Evolutionary conservation across 2,113 vertebrate species (phyloP).

Genomic region (Neogobius melanostomus): DNA sequence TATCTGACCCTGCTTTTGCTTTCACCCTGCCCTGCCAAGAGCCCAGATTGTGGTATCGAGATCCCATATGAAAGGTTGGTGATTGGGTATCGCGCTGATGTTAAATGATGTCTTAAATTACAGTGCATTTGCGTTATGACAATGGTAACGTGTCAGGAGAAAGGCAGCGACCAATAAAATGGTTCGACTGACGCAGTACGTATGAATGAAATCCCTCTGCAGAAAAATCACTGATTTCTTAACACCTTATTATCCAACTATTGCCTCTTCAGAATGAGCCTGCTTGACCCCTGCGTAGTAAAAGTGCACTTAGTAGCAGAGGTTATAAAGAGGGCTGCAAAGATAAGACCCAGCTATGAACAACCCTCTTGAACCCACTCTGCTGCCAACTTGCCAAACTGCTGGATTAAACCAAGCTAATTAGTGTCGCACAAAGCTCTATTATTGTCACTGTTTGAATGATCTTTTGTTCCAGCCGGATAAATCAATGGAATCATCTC

Average conservation of each 20-base stretch:
- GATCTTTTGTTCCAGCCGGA: background rate
- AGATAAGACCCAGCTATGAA: background rate
- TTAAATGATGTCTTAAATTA: too few relatives aligned
- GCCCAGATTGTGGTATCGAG: background rate
- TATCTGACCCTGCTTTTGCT: background rate
- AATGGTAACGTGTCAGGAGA: too few relatives aligned
- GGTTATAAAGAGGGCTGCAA: conserved; percentile 12
- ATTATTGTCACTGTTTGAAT: background rate
- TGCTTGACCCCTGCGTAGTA: background rate
- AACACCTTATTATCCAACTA: too few relatives aligned
- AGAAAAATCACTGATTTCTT: too few relatives aligned
- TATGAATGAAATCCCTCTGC: too few relatives aligned
- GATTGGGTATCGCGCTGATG: too few relatives aligned
- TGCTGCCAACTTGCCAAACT: background rate
- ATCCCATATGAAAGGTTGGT: too few relatives aligned
- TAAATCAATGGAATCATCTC: background rate
- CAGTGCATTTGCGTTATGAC: too few relatives aligned
- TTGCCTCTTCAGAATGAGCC: too few relatives aligned
- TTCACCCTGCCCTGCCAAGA: background rate
- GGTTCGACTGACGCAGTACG: too few relatives aligned
- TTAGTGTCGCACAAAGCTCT: background rate
- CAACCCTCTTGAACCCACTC: background rate
- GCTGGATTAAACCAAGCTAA: background rate
- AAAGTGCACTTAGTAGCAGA: background rate
- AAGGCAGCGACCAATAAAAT: too few relatives aligned